These are phyloP conservation scores for Calameuta filiformis DNA, from an alignment of 2,888 invertebrate species.

Conservation along the genomic window DNA sequence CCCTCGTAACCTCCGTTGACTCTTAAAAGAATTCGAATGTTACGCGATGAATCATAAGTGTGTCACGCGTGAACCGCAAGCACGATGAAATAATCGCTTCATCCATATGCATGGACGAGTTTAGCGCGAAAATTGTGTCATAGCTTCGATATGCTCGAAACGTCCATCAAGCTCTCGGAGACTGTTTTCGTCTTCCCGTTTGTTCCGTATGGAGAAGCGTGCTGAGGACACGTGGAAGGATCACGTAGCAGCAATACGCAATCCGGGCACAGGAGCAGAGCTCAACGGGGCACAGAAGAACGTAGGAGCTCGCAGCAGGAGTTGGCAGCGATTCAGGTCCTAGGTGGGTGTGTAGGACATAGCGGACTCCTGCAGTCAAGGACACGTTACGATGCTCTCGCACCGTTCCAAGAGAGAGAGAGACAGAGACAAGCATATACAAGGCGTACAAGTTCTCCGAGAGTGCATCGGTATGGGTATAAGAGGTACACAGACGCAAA, in stretches of 20 bases:
- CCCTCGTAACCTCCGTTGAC: not conserved
- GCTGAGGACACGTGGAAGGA: not conserved
- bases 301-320: not conserved
- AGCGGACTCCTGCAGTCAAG: constrained; percentile 50
- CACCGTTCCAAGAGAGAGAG: constrained; percentile 4
- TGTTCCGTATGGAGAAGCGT: not conserved
- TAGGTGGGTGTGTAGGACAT: constrained; percentile 51
- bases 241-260: not conserved
- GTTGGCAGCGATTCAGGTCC: constrained; percentile 1
- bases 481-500: not conserved
- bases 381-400: constrained; percentile 38
- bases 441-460: constrained; percentile 26
- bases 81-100: constrained; percentile 40
- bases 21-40: not conserved
- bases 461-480: not conserved
- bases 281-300: not conserved
- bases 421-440: constrained; percentile 17
- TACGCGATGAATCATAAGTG: constrained; percentile 38
- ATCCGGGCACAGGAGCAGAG: not conserved
- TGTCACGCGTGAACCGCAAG: constrained; percentile 44
- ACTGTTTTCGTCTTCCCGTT: constrained; percentile 23
- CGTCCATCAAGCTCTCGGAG: not conserved
- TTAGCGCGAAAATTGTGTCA: constrained; percentile 37
- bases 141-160: not conserved
- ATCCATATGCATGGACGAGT: constrained; percentile 37